Conservation (phyloP, 37 sponge, comb jelly and placozoan species). For the Amphimedon queenslandica region DNA sequence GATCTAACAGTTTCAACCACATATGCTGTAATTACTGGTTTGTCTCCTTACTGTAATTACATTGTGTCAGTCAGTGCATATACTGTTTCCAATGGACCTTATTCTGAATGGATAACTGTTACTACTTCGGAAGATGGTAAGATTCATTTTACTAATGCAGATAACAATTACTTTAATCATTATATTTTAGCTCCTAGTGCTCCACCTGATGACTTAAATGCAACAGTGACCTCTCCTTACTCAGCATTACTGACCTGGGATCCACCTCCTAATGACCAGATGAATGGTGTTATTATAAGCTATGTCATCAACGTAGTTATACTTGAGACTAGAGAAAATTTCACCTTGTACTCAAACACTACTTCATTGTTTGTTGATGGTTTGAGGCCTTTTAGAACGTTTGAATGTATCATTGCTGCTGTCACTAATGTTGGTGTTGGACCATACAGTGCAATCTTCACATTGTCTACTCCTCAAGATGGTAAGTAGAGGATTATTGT, state of each 20-base stretch:
- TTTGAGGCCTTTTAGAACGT: slow-evolving; percentile 9
- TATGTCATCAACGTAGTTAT: slow-evolving; percentile 24
- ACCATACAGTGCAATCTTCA: not conserved
- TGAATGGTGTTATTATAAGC: slow-evolving; percentile 41
- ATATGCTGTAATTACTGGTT: not conserved
- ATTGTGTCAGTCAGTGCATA: slow-evolving; percentile 1
- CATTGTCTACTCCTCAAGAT: slow-evolving; percentile 18
- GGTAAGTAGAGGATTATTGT: not conserved
- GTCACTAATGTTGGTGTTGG: slow-evolving; percentile 4
- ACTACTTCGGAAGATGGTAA: not conserved
- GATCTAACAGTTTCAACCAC: not conserved
- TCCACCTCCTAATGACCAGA: slow-evolving; percentile 18
- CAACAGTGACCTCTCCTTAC: not conserved
- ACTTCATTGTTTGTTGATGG: not conserved
- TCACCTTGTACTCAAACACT: not conserved
- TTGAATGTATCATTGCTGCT: slow-evolving; percentile 1
- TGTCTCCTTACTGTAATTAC: slow-evolving; percentile 4
- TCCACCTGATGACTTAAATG: slow-evolving; percentile 21
- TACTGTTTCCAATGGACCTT: slow-evolving; percentile 1
- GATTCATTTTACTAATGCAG: not conserved
- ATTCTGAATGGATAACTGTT: not conserved
- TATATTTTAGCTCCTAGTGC: slow-evolving; percentile 26
- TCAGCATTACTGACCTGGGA: slow-evolving; percentile 26
- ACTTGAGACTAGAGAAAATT: slow-evolving; percentile 6
- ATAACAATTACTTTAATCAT: not conserved